Evolutionary conservation across 2,797 vertebrate species (phyloP).

Genomic region (Lepus oiostolus): DNA sequence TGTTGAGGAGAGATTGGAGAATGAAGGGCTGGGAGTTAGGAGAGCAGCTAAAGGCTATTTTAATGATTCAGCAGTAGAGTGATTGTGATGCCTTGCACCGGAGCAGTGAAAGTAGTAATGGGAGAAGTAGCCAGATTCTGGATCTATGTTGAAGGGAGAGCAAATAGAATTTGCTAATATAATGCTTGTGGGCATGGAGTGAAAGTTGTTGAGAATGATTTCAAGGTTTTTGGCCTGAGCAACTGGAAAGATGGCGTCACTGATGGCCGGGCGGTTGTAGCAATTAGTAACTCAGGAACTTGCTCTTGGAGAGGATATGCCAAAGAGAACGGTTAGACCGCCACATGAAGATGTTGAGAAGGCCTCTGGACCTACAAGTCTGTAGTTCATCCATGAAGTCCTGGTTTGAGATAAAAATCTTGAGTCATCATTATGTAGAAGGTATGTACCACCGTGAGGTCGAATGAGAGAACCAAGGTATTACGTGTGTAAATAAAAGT

Average conservation of each 20-base stretch:
- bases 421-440: neutral
- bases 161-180: neutral
- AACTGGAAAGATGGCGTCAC: constrained; percentile 2
- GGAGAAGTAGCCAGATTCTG: neutral
- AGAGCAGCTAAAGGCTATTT: constrained; percentile 46
- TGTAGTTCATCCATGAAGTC: neutral
- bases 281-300: neutral
- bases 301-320: neutral
- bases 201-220: neutral
- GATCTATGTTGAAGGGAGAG: neutral
- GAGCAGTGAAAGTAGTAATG: neutral
- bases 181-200: neutral
- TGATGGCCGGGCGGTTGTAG: neutral
- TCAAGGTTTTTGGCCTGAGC: neutral
- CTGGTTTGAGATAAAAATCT: neutral
- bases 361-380: neutral
- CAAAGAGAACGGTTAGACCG: neutral
- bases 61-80: neutral
- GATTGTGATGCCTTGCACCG: neutral
- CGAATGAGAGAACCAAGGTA: neutral
- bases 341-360: neutral
- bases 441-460: neutral
- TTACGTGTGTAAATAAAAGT: neutral
- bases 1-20: neutral
- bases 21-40: neutral